Evolutionary conservation across 2,113 vertebrate species (phyloP).

Genomic region (Cairina moschata): DNA sequence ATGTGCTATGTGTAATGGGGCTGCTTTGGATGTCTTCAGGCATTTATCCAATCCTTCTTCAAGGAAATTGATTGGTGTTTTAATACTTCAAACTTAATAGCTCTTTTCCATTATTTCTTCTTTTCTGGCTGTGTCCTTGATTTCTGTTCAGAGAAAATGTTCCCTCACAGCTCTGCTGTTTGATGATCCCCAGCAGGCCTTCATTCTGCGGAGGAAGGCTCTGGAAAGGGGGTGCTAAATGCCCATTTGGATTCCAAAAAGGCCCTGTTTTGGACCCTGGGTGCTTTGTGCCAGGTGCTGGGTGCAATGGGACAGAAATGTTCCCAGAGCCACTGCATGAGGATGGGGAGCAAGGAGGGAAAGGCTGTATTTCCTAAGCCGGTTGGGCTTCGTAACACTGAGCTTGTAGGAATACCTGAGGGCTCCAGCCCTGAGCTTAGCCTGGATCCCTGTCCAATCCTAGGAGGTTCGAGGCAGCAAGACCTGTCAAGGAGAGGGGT

Average conservation of each 20-base stretch:
- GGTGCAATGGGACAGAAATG: not conserved
- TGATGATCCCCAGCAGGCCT: not conserved
- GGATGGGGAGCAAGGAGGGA: not conserved
- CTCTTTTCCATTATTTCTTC: not conserved
- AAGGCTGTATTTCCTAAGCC: fast-evolving
- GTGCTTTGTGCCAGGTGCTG: not conserved
- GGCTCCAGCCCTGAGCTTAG: not conserved
- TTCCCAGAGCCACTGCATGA: not conserved
- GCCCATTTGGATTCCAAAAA: not conserved
- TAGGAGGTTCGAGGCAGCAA: not conserved
- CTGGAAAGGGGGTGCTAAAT: not conserved
- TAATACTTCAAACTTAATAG: not conserved
- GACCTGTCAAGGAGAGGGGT: not conserved
- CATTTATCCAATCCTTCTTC: not conserved
- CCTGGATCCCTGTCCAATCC: not conserved
- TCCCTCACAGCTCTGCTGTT: not conserved
- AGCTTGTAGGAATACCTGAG: not conserved
- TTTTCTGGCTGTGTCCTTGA: not conserved
- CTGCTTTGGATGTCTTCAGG: not conserved
- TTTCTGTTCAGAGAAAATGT: not conserved
- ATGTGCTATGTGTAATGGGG: not conserved
- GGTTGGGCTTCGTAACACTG: not conserved
- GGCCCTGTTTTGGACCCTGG: not conserved
- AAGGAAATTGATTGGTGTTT: not conserved
- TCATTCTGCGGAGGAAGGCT: not conserved